These are phyloP conservation scores for Erebia aethiops DNA, from an alignment of 2,888 invertebrate genomes.

Conservation along the genomic window DNA sequence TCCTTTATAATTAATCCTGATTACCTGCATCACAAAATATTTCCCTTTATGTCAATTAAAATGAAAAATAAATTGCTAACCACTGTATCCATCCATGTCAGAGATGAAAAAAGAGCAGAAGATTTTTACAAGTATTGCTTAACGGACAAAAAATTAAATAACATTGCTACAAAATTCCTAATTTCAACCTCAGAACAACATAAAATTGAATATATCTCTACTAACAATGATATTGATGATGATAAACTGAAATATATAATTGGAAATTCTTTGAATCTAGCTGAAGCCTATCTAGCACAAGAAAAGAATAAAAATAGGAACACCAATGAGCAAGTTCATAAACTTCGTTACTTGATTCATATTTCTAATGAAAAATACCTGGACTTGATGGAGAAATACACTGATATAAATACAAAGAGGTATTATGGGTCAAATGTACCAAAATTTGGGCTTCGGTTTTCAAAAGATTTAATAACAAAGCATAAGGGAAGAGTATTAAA, in stretches of 20 bases:
- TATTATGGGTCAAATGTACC: neutral
- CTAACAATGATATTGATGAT: slow-evolving; percentile 27
- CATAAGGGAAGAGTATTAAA: slow-evolving; percentile 55
- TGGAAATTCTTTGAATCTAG: slow-evolving; percentile 52
- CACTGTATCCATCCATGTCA: slow-evolving; percentile 50
- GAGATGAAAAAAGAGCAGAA: slow-evolving; percentile 48
- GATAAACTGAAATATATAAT: slow-evolving; percentile 47
- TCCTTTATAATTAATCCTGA: slow-evolving; percentile 53
- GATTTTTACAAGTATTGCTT: slow-evolving; percentile 58
- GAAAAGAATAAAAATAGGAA: slow-evolving; percentile 4
- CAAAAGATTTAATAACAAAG: slow-evolving; percentile 52
- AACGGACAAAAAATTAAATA: slow-evolving; percentile 19
- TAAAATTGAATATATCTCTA: slow-evolving; percentile 51
- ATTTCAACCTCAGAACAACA: slow-evolving; percentile 51
- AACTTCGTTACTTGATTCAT: slow-evolving; percentile 47
- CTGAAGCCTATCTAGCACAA: slow-evolving; percentile 42
- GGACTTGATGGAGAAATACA: slow-evolving; percentile 52
- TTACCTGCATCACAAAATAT: slow-evolving; percentile 56
- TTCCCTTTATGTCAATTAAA: slow-evolving; percentile 63
- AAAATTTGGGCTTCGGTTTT: slow-evolving; percentile 50
- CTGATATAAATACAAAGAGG: neutral
- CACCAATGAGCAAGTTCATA: slow-evolving; percentile 14
- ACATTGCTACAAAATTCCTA: slow-evolving; percentile 57
- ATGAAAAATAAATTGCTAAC: slow-evolving; percentile 60
- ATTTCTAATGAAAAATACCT: slow-evolving; percentile 53